Evolutionary conservation across 2,888 invertebrate species (phyloP).

Genomic region (Cacoxenus indagator): DNA sequence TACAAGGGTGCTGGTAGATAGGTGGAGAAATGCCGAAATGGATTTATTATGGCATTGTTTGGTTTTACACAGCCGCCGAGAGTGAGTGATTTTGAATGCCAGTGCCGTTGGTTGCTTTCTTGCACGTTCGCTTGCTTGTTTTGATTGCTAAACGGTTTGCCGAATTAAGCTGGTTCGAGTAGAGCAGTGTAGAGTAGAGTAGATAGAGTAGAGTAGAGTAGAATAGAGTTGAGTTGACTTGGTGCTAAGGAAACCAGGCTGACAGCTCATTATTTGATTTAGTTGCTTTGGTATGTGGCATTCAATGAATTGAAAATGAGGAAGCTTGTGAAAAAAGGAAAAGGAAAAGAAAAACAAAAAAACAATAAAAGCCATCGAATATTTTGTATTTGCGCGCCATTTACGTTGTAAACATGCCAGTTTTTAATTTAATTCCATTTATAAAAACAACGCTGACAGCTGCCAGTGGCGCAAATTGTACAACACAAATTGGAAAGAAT

Average conservation of each 20-base stretch:
- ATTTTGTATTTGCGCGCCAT: background rate
- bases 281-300: background rate
- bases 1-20: conserved; percentile 51
- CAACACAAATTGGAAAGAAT: background rate
- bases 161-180: too few species aligned
- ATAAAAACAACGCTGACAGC: conserved; percentile 1
- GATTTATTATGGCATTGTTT: conserved; percentile 58
- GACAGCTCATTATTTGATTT: conserved; percentile 10
- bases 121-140: background rate
- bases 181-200: background rate
- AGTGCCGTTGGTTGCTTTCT: background rate
- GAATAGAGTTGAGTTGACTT: background rate
- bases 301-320: background rate
- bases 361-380: too few species aligned
- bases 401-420: conserved; percentile 20
- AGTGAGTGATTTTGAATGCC: background rate
- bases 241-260: background rate
- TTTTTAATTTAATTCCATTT: conserved; percentile 20
- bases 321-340: background rate
- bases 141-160: background rate
- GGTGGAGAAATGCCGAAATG: conserved; percentile 49
- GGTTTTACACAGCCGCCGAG: too few species aligned
- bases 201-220: background rate
- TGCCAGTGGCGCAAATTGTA: background rate
- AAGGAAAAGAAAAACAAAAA: background rate